Percentiles rank a stretch among this genome's conserved stretches.
Evolutionary conservation across 2,888 invertebrate species (phyloP).

Genomic region (Tolmerus cingulatus): DNA sequence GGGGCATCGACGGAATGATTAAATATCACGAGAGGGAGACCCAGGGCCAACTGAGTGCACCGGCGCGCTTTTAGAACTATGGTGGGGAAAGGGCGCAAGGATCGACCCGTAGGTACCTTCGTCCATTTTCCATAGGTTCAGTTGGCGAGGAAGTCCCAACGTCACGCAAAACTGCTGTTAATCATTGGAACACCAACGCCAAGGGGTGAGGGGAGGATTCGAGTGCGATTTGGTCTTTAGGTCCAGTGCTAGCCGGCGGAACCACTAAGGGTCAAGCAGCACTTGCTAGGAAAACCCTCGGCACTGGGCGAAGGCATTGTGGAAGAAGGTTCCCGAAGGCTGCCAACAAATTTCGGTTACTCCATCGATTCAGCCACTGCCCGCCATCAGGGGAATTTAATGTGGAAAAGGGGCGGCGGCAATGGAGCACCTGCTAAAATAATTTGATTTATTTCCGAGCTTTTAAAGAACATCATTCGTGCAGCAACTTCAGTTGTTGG

Average conservation of each 20-base stretch:
- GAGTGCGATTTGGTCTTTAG: background rate
- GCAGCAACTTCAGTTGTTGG: conserved; percentile 15
- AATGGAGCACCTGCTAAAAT: conserved; percentile 41
- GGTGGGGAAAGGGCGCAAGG: background rate
- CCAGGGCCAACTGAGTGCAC: conserved; percentile 2
- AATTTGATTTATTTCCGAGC: conserved; percentile 47
- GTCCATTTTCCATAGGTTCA: background rate
- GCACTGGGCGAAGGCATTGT: background rate
- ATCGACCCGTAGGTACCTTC: background rate
- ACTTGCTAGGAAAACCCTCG: background rate
- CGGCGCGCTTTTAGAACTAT: background rate
- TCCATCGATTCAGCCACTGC: conserved; percentile 17
- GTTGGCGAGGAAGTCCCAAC: conserved; percentile 32
- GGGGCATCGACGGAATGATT: conserved; percentile 13
- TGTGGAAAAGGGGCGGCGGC: background rate
- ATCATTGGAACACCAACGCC: conserved; percentile 44
- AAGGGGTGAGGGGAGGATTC: background rate
- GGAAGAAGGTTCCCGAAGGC: background rate
- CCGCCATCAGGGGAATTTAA: background rate
- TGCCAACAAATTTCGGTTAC: conserved; percentile 16
- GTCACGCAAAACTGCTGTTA: conserved; percentile 48
- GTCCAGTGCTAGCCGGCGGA: background rate
- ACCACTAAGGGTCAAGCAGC: background rate
- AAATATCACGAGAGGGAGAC: background rate
- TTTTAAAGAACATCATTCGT: conserved; percentile 39